These are phyloP conservation scores for Tipula vernalis DNA, from an alignment of 2,888 invertebrate species.

Conservation along the genomic window DNA sequence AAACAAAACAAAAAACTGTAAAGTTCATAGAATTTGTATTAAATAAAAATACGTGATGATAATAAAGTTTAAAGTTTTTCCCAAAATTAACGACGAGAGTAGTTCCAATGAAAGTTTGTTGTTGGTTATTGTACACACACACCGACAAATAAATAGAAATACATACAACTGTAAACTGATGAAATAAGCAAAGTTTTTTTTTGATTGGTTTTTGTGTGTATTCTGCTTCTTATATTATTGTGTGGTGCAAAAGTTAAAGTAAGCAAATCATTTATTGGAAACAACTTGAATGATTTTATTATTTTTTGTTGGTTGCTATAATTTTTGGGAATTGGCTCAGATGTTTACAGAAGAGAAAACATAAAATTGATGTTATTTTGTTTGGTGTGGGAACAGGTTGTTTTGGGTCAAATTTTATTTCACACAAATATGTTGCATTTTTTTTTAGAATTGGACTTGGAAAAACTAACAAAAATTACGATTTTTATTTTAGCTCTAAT, in stretches of 20 bases:
- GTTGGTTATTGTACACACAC: neutral
- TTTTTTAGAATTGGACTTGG: neutral
- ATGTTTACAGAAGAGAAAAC: neutral
- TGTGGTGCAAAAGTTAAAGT: neutral
- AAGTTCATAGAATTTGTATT: neutral
- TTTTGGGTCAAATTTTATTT: neutral
- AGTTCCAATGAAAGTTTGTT: neutral
- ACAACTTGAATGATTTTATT: neutral
- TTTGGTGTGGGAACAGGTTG: neutral
- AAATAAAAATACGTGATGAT: neutral
- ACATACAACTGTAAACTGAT: neutral
- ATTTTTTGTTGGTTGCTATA: neutral
- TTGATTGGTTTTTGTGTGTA: neutral
- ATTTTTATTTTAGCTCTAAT: too few relatives aligned
- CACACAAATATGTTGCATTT: neutral
- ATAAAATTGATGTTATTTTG: neutral
- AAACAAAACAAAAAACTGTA: neutral
- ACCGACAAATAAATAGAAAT: too few relatives aligned
- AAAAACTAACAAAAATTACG: neutral
- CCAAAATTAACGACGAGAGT: neutral
- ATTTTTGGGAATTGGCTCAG: neutral
- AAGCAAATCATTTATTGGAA: neutral
- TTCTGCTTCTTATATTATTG: neutral
- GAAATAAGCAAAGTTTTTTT: neutral
- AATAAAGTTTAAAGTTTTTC: neutral